Base-by-base conservation (phyloP, 1,140 invertebrate genomes). In the Doryteuthis pealeii region DNA sequence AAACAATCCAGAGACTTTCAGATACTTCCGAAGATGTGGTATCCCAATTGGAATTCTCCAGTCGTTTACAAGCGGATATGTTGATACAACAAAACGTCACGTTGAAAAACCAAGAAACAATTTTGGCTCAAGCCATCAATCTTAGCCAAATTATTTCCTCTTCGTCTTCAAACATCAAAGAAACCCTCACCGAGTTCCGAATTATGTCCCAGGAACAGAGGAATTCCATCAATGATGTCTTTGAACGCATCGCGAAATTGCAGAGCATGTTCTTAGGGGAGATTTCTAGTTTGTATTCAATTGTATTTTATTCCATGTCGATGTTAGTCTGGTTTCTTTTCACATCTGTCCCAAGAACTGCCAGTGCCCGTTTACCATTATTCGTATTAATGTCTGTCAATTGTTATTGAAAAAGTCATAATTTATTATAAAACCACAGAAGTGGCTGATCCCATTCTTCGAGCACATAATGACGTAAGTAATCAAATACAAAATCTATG, bases 281-380 rank as follows among this genome's bases (percentile, higher is more conserved):
- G 88, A 89, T 92, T 72, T 90, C 90, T 2, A 89, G 90, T 78
- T 88, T 91, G 74, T 91, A 91, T 76, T 89, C 90, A 1, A 83
- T 91, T 33, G 82, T 90, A n/a, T 91, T 91, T 81, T 92, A 91
- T 74, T 83, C 87, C 32, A 72, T 88, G 3, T 86, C 87, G 49
- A 84, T 90, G 33, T 80, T 91, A 32, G 76, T 91, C 4, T 88
- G 87, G 18, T 91, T 90, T 62, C 72, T 92, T 40, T 83, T 90
- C 31, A 91, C 90, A 54, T 89, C 91, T 15, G 88, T 90, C 0
- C 85, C 82, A 67, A 82, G 89, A 54, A 91, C 91, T 3, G 73
- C 76, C 22, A 76, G 79, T 70, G 89, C 90, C 15, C 85, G 91
- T 77, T 83, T 91, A 74, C 88, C 86, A 80, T 78, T 92, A 26